A percentile compares a stretch with the other conserved stretches of the same genome.
Evolutionary conservation across 1,140 invertebrate species (phyloP).

Genomic region (Vanessa atalanta): DNA sequence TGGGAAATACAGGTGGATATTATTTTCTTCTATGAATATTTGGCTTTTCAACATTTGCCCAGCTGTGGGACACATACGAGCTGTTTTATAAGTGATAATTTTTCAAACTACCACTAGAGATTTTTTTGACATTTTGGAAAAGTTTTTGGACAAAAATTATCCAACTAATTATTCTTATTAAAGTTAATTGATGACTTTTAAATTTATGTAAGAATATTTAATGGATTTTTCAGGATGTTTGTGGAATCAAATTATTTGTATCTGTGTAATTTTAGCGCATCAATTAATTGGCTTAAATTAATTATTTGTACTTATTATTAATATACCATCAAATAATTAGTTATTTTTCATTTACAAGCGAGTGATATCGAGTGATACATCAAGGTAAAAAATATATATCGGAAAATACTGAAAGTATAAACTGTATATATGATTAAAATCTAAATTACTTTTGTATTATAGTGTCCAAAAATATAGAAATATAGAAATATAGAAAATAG

Average conservation of each 20-base stretch:
- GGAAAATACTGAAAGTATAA: slow-evolving; percentile 16
- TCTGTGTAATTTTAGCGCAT: not conserved
- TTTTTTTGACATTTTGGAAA: too few species aligned
- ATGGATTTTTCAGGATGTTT: too few species aligned
- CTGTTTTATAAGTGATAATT: too few species aligned
- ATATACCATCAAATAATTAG: slow-evolving; percentile 31
- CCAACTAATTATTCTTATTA: too few species aligned
- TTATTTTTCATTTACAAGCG: slow-evolving; percentile 53
- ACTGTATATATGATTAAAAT: not conserved
- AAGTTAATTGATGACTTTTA: too few species aligned
- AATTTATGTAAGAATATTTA: too few species aligned
- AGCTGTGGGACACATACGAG: too few species aligned
- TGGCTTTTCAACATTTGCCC: not conserved
- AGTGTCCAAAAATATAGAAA: too few species aligned
- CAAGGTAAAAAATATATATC: slow-evolving; percentile 55
- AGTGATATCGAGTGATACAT: slow-evolving; percentile 46
- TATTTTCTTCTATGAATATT: not conserved
- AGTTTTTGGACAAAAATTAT: too few species aligned
- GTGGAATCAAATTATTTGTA: too few species aligned
- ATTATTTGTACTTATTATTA: not conserved
- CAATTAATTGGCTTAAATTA: not conserved
- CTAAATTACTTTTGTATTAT: not conserved
- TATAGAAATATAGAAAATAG: too few species aligned
- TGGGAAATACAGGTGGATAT: slow-evolving; percentile 85
- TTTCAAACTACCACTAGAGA: too few species aligned